Conservation (phyloP, 2,888 invertebrate genomes). For the Drosophila heteroneura region DNA sequence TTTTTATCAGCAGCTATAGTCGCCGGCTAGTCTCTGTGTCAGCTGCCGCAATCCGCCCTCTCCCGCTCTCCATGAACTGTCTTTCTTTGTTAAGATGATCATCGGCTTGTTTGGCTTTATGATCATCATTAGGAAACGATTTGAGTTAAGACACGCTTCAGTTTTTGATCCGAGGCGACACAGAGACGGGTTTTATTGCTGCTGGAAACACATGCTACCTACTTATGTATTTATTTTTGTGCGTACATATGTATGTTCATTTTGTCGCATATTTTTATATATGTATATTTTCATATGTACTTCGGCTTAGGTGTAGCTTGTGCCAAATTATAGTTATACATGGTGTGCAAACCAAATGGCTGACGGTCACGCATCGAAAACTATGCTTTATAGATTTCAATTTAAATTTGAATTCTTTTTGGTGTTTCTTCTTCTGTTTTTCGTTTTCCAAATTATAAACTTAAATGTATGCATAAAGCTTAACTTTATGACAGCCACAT, state of each 20-base stretch:
- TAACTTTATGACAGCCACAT: conserved; percentile 18
- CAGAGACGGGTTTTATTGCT: conserved; percentile 48
- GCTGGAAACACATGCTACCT: not conserved
- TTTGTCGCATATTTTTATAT: not conserved
- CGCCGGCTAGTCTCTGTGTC: conserved; percentile 36
- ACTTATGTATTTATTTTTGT: not conserved
- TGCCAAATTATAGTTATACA: conserved; percentile 60
- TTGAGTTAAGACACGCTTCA: conserved; percentile 48
- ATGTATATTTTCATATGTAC: not conserved
- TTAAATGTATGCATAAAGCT: conserved; percentile 42
- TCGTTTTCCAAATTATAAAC: conserved; percentile 20
- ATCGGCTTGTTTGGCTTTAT: conserved; percentile 55
- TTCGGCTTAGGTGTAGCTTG: conserved; percentile 31
- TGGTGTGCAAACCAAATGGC: conserved; percentile 35
- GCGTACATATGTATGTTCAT: not conserved
- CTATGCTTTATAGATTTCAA: conserved; percentile 47
- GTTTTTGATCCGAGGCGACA: conserved; percentile 26
- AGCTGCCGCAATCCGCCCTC: conserved; percentile 13
- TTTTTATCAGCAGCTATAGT: conserved; percentile 23
- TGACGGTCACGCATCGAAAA: conserved; percentile 66
- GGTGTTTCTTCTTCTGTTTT: not conserved
- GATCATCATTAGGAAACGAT: conserved; percentile 65
- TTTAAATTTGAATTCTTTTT: conserved; percentile 34
- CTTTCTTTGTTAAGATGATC: conserved; percentile 8
- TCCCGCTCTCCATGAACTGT: not conserved